Percentiles rank a stretch among this genome's conserved stretches.
These are phyloP conservation scores for Semotilus atromaculatus DNA, from an alignment of 2,797 vertebrate genomes.

Conservation along the genomic window DNA sequence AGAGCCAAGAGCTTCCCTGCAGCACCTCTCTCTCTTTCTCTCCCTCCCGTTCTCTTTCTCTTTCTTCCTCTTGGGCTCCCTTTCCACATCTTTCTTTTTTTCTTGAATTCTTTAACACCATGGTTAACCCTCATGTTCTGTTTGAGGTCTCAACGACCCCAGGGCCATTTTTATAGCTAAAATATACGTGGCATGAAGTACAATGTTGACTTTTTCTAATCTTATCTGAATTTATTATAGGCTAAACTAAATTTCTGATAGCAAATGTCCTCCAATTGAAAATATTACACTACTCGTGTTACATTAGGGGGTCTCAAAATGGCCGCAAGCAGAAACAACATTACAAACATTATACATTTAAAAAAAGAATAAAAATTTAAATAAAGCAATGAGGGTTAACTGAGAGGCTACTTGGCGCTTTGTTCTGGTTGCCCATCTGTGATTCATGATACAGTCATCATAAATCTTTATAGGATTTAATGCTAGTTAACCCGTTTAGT, in stretches of 20 bases:
- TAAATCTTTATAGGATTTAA: constrained; percentile 47
- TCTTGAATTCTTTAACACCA: constrained; percentile 23
- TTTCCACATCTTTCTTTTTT: constrained; percentile 21
- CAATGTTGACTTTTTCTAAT: neutral
- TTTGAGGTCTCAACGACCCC: constrained; percentile 9
- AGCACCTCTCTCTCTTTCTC: constrained; percentile 45
- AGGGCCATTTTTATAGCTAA: neutral
- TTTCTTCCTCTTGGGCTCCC: constrained; percentile 27
- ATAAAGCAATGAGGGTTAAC: neutral
- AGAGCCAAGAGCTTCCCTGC: constrained; percentile 54
- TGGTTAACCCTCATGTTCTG: constrained; percentile 14
- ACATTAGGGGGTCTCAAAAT: neutral
- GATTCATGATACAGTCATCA: constrained; percentile 45
- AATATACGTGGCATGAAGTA: neutral
- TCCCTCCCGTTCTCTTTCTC: neutral
- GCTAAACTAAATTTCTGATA: neutral
- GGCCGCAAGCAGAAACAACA: neutral
- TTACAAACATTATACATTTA: neutral
- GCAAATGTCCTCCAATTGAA: neutral
- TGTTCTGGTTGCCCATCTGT: constrained; percentile 50
- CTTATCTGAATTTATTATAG: neutral
- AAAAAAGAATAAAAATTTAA: neutral
- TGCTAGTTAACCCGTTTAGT: constrained; percentile 11
- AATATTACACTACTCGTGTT: neutral
- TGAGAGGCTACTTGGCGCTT: constrained; percentile 31